Evolutionary conservation across 2,888 invertebrate species (phyloP).

Genomic region (Nemoura dubitans): DNA sequence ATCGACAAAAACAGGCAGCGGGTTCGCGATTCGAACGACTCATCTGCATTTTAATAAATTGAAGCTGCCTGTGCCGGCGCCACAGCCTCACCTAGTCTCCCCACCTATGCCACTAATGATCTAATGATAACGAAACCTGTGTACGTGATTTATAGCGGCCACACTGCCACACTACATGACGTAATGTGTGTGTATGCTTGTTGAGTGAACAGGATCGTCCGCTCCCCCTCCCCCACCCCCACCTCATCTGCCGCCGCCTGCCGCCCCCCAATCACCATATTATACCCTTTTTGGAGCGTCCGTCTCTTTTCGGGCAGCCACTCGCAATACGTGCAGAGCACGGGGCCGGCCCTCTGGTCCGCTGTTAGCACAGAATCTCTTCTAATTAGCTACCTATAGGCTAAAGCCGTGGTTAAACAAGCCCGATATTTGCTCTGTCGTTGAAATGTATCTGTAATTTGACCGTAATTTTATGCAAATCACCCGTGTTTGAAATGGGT

Average conservation of each 20-base stretch:
- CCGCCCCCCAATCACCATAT: conserved; percentile 34
- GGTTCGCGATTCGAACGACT: neutral
- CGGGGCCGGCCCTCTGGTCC: neutral
- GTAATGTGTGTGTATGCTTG: conserved; percentile 35
- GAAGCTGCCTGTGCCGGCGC: neutral
- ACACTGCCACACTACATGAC: conserved; percentile 41
- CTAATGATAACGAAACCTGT: conserved; percentile 40
- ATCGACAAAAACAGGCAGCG: neutral
- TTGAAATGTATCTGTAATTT: neutral
- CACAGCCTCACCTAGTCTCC: conserved; percentile 8
- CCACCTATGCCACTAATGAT: conserved; percentile 38
- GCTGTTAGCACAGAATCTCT: neutral
- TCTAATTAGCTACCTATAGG: neutral
- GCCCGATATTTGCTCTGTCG: neutral
- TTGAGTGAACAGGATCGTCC: conserved; percentile 25
- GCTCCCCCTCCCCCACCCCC: conserved; percentile 16
- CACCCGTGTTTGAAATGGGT: neutral
- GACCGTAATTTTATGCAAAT: neutral
- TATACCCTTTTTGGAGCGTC: conserved; percentile 19
- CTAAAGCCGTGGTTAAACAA: neutral
- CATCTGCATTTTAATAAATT: conserved; percentile 7
- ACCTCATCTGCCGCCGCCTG: neutral
- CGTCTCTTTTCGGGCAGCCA: conserved; percentile 31
- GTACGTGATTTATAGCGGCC: conserved; percentile 44
- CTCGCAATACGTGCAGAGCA: conserved; percentile 39